phyloP scores from a whole-genome alignment of 2,113 vertebrate genomes.

The Chelonoidis abingdonii region DNA sequence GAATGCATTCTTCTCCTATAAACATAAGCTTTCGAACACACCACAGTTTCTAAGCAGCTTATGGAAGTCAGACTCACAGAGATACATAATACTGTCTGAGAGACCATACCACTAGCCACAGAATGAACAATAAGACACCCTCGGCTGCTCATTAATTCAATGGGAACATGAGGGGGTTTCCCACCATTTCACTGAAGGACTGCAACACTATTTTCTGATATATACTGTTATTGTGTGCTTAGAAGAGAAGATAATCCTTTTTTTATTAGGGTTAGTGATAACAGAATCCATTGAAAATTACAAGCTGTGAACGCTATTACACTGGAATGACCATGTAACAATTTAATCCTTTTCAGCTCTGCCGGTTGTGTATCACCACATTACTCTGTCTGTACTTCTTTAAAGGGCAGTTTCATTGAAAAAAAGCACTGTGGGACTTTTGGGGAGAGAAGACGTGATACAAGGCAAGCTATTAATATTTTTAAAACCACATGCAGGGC shows the following conservation, averaged over 20 bases:
- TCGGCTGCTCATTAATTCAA: not conserved
- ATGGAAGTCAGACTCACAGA: not conserved
- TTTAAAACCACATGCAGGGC: not conserved
- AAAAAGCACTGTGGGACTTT: not conserved
- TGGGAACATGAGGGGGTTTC: not conserved
- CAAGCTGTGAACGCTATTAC: conserved; percentile 6
- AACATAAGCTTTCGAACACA: not conserved
- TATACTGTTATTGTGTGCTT: not conserved
- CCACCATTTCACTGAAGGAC: fast-evolving
- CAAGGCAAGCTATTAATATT: not conserved
- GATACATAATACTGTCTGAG: not conserved
- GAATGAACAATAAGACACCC: fast-evolving
- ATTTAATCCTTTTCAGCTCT: conserved; percentile 7
- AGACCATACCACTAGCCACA: fast-evolving
- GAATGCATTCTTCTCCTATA: not conserved
- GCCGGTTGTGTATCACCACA: not conserved
- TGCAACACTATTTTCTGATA: not conserved
- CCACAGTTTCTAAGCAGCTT: not conserved
- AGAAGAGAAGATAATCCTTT: not conserved
- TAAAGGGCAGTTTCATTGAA: not conserved
- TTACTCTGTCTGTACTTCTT: not conserved
- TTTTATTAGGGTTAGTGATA: not conserved
- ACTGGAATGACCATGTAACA: not conserved
- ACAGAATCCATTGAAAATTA: not conserved
- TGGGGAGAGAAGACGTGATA: not conserved